Evolutionary conservation across 2,113 vertebrate genomes (phyloP).

Genomic region (Probosciger aterrimus): DNA sequence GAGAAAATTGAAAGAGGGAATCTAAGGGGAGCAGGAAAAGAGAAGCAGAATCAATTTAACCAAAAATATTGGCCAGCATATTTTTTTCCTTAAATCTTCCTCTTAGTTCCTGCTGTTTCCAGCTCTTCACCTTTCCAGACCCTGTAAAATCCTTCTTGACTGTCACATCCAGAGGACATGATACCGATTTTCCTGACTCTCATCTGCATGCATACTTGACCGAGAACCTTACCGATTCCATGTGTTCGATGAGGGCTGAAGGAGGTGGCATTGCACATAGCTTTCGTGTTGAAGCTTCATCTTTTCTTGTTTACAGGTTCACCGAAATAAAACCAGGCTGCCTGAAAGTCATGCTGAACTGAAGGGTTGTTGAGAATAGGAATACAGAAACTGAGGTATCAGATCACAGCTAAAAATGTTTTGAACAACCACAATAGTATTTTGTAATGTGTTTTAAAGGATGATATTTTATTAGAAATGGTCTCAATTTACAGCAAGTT

Average conservation of each 20-base stretch:
- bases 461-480: constrained; percentile 47
- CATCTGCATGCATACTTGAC: not conserved
- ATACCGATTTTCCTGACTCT: not conserved
- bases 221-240: not conserved
- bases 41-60: not conserved
- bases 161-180: not conserved
- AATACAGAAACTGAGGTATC: constrained; percentile 17
- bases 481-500: not conserved
- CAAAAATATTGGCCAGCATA: not conserved
- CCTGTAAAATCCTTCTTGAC: not conserved
- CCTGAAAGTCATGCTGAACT: constrained; percentile 86
- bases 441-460: constrained; percentile 46
- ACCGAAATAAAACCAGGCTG: constrained; percentile 88
- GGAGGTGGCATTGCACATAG: not conserved
- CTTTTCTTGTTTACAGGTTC: constrained; percentile 79
- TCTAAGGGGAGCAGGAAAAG: not conserved
- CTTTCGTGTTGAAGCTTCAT: constrained; percentile 49
- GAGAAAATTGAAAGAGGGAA: not conserved
- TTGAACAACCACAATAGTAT: constrained; percentile 25
- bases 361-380: constrained; percentile 49
- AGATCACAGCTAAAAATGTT: constrained; percentile 7
- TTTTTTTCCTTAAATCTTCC: not conserved
- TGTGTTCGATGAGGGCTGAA: not conserved
- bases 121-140: not conserved
- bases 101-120: not conserved